Evolutionary conservation across 2,113 vertebrate species (phyloP).

Genomic region (Rhegmatorhina hoffmannsi): DNA sequence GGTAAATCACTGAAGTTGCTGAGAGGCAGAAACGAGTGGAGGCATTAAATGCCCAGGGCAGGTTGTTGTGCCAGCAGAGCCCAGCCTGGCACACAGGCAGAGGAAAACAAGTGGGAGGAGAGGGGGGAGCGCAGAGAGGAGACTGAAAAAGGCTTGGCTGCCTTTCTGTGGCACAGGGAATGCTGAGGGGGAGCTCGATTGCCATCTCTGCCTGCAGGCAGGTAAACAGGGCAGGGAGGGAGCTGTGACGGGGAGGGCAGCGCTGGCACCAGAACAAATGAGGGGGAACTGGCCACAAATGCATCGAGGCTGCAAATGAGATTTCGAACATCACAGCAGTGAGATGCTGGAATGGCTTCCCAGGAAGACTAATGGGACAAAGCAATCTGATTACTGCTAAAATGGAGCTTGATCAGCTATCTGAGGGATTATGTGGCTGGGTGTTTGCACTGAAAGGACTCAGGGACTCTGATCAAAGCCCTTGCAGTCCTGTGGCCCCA

Average conservation of each 20-base stretch:
- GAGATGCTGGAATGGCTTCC: constrained; percentile 43
- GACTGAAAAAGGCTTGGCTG: constrained; percentile 20
- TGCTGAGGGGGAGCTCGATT: constrained; percentile 47
- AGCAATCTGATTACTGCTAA: constrained; percentile 46
- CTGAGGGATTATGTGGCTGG: background rate
- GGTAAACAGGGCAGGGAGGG: constrained; percentile 60
- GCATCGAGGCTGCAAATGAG: constrained; percentile 47
- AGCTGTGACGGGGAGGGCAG: background rate
- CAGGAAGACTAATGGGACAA: constrained; percentile 45
- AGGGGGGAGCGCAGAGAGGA: background rate
- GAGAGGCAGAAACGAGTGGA: background rate
- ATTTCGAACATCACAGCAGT: constrained; percentile 44
- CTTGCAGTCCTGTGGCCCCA: background rate
- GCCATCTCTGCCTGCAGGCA: constrained; percentile 29
- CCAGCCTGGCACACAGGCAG: background rate
- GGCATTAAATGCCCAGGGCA: background rate
- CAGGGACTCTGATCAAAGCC: background rate
- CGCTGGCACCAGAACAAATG: constrained; percentile 50
- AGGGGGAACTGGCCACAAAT: constrained; percentile 42
- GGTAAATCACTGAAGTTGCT: background rate
- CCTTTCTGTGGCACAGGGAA: constrained; percentile 19
- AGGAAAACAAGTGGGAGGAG: constrained; percentile 26
- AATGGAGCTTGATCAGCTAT: constrained; percentile 36
- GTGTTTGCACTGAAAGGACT: background rate
- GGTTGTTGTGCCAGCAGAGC: background rate